Base-by-base conservation (phyloP, 2,888 invertebrate genomes). In the Thymelicus sylvestris region DNA sequence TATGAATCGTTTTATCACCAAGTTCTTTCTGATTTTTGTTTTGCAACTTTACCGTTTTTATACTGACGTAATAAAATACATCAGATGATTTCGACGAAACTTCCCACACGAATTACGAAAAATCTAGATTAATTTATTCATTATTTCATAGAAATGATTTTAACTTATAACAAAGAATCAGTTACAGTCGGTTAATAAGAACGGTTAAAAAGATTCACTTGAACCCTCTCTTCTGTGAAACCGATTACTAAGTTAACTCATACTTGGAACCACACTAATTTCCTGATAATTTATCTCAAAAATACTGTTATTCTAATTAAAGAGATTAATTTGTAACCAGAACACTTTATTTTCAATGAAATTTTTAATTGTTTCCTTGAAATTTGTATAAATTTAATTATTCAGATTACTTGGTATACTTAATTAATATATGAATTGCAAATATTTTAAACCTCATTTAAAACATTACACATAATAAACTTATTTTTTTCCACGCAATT, bases 321-420 rank as follows among this genome's bases (percentile, higher is more conserved):
- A 55, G 19, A 55, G 24, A 12, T 19, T 55, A 55, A 55, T 24
- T 44, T 44, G 50, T 55, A 55, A 55, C 24, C 44, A 44, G 44
- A 55, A 55, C 24, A 24, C 55, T 55, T 55, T 24, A 55, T 55
- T 24, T 55, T 24, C 24, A 24, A 55, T 55, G 55, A 55, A 10
- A 55, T 55, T 55, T 5, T 24, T 24, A 55, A 55, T 24, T 55
- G 12, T 24, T 55, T 55, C 55, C 24, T 55, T 55, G 55, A 55
- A 55, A 24, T 24, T 55, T 55, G 19, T 55, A 55, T 55, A 24
- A 19, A 55, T 55, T 55, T 55, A 55, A 19, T 24, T 10, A 24
- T 55, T 55, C 55, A 55, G 55, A 12, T 55, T 55, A 55, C 2
- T 52, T 19, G 50, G 50, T 52, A 52, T 52, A 52, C 15, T 52